Conservation (phyloP, 2,888 invertebrate genomes). For the Didymodactylos carnosus region DNA sequence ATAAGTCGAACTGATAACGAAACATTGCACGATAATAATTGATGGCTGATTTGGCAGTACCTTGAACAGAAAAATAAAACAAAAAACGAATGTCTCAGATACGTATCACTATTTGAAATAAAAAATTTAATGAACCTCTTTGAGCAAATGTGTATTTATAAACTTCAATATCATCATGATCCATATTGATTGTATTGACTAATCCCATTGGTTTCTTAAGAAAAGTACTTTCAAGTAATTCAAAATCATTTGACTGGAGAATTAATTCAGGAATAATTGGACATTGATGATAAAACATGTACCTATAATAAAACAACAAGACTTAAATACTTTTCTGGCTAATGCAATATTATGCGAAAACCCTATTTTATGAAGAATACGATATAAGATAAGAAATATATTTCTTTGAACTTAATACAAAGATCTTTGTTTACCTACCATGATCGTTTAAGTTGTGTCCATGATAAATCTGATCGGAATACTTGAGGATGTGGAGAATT, state of each 20-base stretch:
- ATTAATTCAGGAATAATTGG: constrained; percentile 27
- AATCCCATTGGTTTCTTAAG: constrained; percentile 17
- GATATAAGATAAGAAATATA: neutral
- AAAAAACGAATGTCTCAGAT: too few species aligned
- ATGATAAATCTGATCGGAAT: constrained; percentile 40
- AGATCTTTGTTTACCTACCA: constrained; percentile 22
- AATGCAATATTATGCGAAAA: neutral
- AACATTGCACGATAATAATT: constrained; percentile 50
- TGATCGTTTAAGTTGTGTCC: constrained; percentile 24
- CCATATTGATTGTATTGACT: constrained; percentile 20
- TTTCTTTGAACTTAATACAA: constrained; percentile 1
- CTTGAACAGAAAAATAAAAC: too few species aligned
- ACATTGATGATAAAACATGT: constrained; percentile 23
- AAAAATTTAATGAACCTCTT: constrained; percentile 50
- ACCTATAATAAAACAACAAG: constrained; percentile 18
- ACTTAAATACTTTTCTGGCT: too few species aligned
- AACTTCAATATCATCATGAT: constrained; percentile 48
- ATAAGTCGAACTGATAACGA: neutral
- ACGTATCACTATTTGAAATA: too few species aligned
- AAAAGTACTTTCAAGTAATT: constrained; percentile 40
- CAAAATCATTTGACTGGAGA: constrained; percentile 44
- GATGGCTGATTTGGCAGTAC: constrained; percentile 36
- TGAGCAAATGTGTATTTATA: constrained; percentile 54
- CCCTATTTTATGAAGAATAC: too few species aligned
- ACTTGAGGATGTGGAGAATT: constrained; percentile 51